Percentiles rank a stretch among this genome's conserved stretches.
Conservation (phyloP, 2,113 vertebrate genomes). For the Tor tambroides region DNA sequence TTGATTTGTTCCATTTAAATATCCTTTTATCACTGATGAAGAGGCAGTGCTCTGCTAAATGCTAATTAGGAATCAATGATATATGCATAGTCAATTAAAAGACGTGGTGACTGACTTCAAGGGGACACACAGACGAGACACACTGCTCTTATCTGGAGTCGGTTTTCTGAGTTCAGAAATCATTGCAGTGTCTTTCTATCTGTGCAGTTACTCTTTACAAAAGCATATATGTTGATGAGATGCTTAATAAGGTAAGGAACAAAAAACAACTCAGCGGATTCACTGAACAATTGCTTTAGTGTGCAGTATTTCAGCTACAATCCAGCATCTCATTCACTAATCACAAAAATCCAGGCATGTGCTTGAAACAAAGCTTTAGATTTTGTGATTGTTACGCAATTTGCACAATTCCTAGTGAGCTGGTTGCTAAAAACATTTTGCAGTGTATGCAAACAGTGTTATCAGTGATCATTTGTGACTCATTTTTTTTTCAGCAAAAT, state of each 20-base stretch:
- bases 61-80: conserved; percentile 50
- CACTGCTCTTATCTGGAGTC: neutral
- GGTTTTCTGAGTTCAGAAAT: conserved; percentile 18
- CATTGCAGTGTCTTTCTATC: neutral
- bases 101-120: conserved; percentile 7
- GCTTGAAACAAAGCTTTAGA: too few relatives aligned
- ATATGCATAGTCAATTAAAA: conserved; percentile 41
- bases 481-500: neutral
- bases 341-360: too few relatives aligned
- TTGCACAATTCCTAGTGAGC: neutral
- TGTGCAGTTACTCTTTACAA: conserved; percentile 31
- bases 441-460: neutral
- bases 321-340: neutral
- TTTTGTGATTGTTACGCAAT: neutral
- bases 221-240: conserved; percentile 16
- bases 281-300: neutral
- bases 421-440: neutral
- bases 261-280: neutral
- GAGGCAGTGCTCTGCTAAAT: conserved; percentile 30
- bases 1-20: conserved; percentile 36
- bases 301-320: neutral
- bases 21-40: conserved; percentile 1
- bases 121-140: neutral
- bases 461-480: neutral
- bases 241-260: neutral